Evolutionary conservation across 1,140 invertebrate species (phyloP), one percentile per base, ranked within the genome.

Genomic region (Leptoteleia sp.): DNA sequence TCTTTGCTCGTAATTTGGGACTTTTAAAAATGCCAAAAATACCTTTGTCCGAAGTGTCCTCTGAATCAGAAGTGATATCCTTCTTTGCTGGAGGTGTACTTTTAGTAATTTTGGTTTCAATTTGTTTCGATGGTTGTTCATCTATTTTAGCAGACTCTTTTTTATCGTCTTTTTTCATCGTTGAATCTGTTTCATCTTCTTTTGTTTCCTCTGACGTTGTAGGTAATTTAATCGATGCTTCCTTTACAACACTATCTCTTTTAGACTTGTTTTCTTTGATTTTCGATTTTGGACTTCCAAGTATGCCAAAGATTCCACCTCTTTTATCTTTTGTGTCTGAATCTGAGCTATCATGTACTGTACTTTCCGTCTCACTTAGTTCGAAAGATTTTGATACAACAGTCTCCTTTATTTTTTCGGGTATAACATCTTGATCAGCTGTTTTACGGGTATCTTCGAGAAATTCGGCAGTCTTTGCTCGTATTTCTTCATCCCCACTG

Each of bases 21-120:
- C 85, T 87, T 48, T 68, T 84, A 7, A 89, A 88, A 17, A 83
- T 87, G 9, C 83, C 79, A 9, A 88, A 86, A 7, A 89, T 83
- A 3, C 79, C 61, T 48, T 80, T 87, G 25, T 86, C 83, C 8
- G 68, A 45, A 3, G 22, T 64, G 13, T 68, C 62, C 50, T 65
- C 50, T 33, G 38, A 19, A 38, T 61, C 37, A 1, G 54, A 42
- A 16, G 9, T 38, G 3, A 17, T 5, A 7, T 57, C 37, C 45
- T 50, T 67, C 22, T 65, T 67, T 48, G 33, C n/a, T n/a, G n/a
- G n/a, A n/a, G n/a, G n/a, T n/a, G n/a, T n/a, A n/a, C n/a, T n/a
- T n/a, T n/a, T n/a, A n/a, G n/a, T n/a, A n/a, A n/a, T n/a, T n/a
- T n/a, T n/a, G n/a, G n/a, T n/a, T 48, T 47, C 33, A 42, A 5